phyloP scores from a whole-genome alignment of 2,113 vertebrate genomes.

The Pachycephala philippinensis region DNA sequence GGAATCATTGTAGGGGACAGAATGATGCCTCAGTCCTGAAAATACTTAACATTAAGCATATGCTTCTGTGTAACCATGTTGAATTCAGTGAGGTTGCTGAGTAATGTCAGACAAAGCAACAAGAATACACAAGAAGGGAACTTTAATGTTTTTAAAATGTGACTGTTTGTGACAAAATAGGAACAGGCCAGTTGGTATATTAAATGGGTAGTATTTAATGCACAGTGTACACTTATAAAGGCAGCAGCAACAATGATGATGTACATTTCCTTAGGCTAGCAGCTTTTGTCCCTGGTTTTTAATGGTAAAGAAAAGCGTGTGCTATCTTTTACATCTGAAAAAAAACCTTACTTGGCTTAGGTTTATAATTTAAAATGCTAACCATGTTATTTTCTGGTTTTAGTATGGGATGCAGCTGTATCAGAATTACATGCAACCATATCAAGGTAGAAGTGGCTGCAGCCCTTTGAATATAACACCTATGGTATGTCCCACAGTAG shows the following conservation, averaged over 20 bases:
- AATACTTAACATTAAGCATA: neutral
- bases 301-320: neutral
- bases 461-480: slow-evolving; percentile 82
- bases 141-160: neutral
- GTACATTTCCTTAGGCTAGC: neutral
- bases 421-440: slow-evolving; percentile 92
- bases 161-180: neutral
- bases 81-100: neutral
- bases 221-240: neutral
- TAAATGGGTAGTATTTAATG: neutral
- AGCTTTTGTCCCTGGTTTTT: neutral
- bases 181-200: neutral
- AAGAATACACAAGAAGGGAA: neutral
- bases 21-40: neutral
- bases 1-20: neutral
- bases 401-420: slow-evolving; percentile 95
- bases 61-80: neutral
- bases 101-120: neutral
- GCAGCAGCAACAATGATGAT: neutral
- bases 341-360: neutral
- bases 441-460: slow-evolving; percentile 79
- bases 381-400: slow-evolving; percentile 56
- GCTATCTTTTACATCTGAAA: neutral
- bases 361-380: slow-evolving; percentile 1
- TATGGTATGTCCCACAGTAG: slow-evolving; percentile 80